Percentiles rank a stretch among this genome's conserved stretches.
Evolutionary conservation across 2,113 vertebrate genomes (phyloP).

Genomic region (Ceuthmochares aereus): DNA sequence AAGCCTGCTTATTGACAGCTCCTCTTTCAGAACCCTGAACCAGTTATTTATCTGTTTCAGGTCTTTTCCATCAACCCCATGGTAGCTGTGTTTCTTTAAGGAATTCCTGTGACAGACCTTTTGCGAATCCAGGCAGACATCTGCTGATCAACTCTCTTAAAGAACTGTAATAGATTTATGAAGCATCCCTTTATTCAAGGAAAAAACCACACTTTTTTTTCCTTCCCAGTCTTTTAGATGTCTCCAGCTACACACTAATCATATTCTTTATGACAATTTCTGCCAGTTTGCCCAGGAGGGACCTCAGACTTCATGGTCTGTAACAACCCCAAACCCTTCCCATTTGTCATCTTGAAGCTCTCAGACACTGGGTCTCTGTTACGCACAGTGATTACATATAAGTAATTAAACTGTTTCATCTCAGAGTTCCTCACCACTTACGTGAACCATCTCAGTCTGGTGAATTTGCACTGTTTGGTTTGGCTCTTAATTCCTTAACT

Average conservation of each 20-base stretch:
- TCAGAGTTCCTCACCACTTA: background rate
- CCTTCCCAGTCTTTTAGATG: background rate
- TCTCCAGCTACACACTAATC: background rate
- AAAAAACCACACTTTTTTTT: background rate
- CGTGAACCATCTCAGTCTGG: background rate
- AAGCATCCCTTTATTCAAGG: background rate
- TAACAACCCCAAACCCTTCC: background rate
- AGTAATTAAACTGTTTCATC: background rate
- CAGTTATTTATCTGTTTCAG: background rate
- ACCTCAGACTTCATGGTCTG: background rate
- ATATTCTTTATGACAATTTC: background rate
- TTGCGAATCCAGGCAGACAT: background rate
- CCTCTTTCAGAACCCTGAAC: background rate
- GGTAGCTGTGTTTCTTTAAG: background rate
- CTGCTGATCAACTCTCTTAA: accelerated
- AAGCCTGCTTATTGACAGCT: background rate
- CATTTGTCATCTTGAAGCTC: background rate
- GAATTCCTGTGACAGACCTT: background rate
- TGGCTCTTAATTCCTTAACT: slow-evolving; percentile 31
- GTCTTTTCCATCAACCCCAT: background rate
- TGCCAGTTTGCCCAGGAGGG: background rate
- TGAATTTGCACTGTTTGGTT: slow-evolving; percentile 13
- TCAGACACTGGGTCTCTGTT: background rate
- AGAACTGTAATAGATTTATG: background rate
- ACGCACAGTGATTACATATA: background rate